Conservation (phyloP, 2,113 vertebrate species). For the Centropus bengalensis region DNA sequence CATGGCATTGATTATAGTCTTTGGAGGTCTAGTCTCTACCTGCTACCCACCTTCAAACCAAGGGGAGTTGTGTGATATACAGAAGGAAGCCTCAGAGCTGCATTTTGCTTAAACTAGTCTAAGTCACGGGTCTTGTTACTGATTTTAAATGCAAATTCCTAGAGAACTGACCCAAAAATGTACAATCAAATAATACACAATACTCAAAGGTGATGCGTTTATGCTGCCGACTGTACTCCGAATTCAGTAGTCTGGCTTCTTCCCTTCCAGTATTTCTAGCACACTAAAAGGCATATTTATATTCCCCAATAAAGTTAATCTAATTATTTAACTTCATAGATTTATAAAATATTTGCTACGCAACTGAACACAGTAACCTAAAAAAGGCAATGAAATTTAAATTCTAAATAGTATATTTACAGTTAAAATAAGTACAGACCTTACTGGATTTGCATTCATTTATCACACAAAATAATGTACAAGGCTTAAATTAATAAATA, state of each 20-base stretch:
- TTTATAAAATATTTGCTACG: slow-evolving; percentile 65
- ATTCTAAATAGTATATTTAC: slow-evolving; percentile 71
- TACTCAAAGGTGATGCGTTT: background rate
- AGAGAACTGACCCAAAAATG: background rate
- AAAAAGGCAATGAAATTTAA: slow-evolving; percentile 54
- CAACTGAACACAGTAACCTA: slow-evolving; percentile 40
- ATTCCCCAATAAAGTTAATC: slow-evolving; percentile 24
- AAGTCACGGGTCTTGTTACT: background rate
- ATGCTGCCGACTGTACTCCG: background rate
- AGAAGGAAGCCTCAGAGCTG: slow-evolving; percentile 14
- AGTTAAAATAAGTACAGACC: slow-evolving; percentile 70
- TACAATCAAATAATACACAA: background rate
- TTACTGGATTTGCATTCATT: slow-evolving; percentile 50
- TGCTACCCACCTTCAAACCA: background rate
- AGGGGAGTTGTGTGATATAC: background rate
- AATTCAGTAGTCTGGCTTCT: slow-evolving; percentile 33
- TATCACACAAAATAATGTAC: slow-evolving; percentile 63
- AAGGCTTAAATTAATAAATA: slow-evolving; percentile 68
- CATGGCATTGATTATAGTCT: background rate
- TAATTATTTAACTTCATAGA: slow-evolving; percentile 46
- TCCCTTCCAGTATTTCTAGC: slow-evolving; percentile 31
- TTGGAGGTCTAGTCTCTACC: slow-evolving; percentile 18
- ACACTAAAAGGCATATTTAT: slow-evolving; percentile 1
- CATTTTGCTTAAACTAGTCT: background rate
- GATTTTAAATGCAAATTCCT: slow-evolving; percentile 41